Base-by-base conservation (phyloP, 1,140 invertebrate species). In the Brachionus manjavacas region DNA sequence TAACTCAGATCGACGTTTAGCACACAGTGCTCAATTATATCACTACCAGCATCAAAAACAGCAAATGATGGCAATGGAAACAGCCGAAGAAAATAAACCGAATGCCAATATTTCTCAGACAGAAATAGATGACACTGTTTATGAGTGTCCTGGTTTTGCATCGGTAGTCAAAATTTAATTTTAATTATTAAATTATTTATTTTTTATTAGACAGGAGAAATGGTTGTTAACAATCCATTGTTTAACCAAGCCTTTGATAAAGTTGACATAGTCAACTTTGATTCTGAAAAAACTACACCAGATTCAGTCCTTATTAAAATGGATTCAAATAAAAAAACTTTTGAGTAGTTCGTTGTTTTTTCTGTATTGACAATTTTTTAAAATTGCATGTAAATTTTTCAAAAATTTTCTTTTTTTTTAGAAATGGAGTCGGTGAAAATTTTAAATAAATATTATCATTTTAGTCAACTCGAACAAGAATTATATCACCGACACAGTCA, bases 41-140 rank as follows among this genome's bases (percentile, higher is more conserved):
- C 96, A 99, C 88, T 98, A 98, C 89, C 96, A 98, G 88, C 96
- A 98, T 88, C 96, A 98, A 88, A 98, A 98, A 88, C 95, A 97
- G 89, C 96, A 98, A 89, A 97, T 98, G 90, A 91, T 92, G 72
- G 91, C 92, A 78, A 89, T 91, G 83, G 91, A 92, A 86, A 92
- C 91, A 79, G 87, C 88, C 1, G 88, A 20, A 70, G 66, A 72
- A n/a, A 41, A 46, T 20, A 49, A 28, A 11, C 88, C 89, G 84
- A 92, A 95, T 31, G 96, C 95, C 0, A 96, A 98, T 86, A 94
- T 94, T 0, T 96, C 98, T 85, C 96, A 95, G 79, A 96, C 97
- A 84, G 95, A 97, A 87, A 96, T 95, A 20, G 96, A 97, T 89
- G 98, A 98, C 90, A 98, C 96, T 0, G 96, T 98, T 2, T 99